These are phyloP conservation scores for Otocyon megalotis DNA, from an alignment of 2,113 vertebrate genomes.

Conservation along the genomic window DNA sequence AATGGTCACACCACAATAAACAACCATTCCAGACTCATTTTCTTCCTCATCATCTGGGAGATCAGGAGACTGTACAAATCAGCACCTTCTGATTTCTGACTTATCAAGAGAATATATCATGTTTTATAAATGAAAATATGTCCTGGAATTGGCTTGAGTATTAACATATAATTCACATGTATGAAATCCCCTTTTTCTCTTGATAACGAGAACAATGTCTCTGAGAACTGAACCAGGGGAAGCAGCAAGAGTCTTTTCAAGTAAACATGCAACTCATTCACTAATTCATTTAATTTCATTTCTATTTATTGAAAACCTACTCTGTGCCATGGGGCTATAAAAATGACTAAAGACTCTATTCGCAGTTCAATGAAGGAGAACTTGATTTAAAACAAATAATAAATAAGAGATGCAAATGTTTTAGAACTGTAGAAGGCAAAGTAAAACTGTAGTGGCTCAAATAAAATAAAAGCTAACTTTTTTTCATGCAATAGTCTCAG, in stretches of 20 bases:
- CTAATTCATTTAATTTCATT: neutral
- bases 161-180: constrained; percentile 41
- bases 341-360: neutral
- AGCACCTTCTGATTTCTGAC: neutral
- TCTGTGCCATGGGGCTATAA: neutral
- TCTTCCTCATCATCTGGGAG: constrained; percentile 19
- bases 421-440: neutral
- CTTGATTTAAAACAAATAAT: constrained; percentile 20
- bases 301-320: neutral
- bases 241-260: neutral
- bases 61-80: neutral
- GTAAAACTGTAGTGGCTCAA: constrained; percentile 1
- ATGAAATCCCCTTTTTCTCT: neutral
- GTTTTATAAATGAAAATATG: constrained; percentile 49
- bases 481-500: neutral
- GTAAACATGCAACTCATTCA: neutral
- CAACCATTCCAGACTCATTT: constrained; percentile 20
- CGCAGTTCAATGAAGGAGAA: neutral
- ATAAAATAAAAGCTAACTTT: constrained; percentile 6
- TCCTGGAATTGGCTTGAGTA: neutral
- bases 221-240: neutral
- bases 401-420: neutral
- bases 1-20: constrained; percentile 62
- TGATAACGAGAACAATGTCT: neutral
- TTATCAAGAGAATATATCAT: constrained; percentile 14